phyloP scores from a whole-genome alignment of 2,888 invertebrate genomes.

The Ptychoptera contaminata region DNA sequence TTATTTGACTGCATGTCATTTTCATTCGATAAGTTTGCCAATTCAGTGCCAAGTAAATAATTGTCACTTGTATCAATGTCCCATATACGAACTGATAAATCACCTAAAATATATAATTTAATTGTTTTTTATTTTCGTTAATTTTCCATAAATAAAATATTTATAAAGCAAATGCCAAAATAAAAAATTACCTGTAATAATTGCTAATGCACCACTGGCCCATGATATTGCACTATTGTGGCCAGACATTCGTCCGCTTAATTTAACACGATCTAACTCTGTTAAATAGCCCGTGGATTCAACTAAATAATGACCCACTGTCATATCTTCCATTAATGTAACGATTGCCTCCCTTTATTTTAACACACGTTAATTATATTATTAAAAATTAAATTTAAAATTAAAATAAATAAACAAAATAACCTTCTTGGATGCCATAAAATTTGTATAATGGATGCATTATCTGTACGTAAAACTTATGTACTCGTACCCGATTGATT shows the following conservation, averaged over 20 bases:
- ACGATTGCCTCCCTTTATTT: constrained; percentile 46
- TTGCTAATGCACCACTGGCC: constrained; percentile 56
- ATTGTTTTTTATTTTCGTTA: not conserved
- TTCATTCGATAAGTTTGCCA: constrained; percentile 20
- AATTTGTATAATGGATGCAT: constrained; percentile 44
- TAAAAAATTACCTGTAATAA: constrained; percentile 60
- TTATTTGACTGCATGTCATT: constrained; percentile 8
- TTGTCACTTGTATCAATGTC: constrained; percentile 89
- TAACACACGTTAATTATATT: not conserved
- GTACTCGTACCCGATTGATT: constrained; percentile 67
- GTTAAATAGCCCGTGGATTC: constrained; percentile 49
- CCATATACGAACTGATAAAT: constrained; percentile 77
- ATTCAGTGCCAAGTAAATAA: constrained; percentile 55
- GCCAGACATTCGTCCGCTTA: constrained; percentile 51
- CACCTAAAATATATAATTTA: constrained; percentile 39
- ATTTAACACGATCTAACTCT: constrained; percentile 64
- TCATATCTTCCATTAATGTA: constrained; percentile 60
- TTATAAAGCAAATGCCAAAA: not conserved
- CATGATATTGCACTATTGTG: constrained; percentile 43
- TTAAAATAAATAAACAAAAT: too few species aligned
- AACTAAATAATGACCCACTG: constrained; percentile 57
- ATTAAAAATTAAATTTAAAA: not conserved
- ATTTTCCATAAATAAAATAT: not conserved
- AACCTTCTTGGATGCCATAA: constrained; percentile 51
- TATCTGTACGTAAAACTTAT: constrained; percentile 67